Evolutionary conservation across 1,140 invertebrate species (phyloP).

Genomic region (Odontomachus brunneus): DNA sequence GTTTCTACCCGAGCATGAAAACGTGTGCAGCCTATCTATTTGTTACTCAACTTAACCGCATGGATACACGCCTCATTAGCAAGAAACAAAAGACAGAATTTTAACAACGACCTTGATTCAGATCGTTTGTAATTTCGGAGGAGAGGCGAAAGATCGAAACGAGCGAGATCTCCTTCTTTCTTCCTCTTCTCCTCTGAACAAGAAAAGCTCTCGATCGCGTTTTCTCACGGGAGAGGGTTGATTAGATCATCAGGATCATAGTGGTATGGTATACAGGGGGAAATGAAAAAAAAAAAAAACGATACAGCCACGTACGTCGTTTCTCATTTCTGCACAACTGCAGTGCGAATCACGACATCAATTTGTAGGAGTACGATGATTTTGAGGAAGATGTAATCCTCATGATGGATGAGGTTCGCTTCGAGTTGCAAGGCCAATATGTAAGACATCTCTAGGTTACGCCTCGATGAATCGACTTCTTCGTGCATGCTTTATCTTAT

Average conservation of each 20-base stretch:
- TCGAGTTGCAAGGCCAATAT: conserved; percentile 83
- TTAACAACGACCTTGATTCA: conserved; percentile 47
- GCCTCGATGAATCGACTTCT: conserved; percentile 59
- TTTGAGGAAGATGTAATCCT: conserved; percentile 83
- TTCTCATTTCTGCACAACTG: conserved; percentile 64
- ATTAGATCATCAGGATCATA: not conserved
- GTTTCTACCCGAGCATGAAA: conserved; percentile 73
- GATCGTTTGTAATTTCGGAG: conserved; percentile 2
- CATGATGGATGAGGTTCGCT: conserved; percentile 82
- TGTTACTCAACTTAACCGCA: conserved; percentile 80
- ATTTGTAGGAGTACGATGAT: conserved; percentile 82
- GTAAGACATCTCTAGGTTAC: conserved; percentile 78
- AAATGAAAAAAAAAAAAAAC: not conserved
- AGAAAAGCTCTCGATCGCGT: not conserved
- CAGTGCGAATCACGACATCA: conserved; percentile 68
- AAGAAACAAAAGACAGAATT: conserved; percentile 56
- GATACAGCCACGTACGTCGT: not conserved
- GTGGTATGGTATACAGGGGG: too few relatives aligned
- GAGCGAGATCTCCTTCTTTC: not conserved
- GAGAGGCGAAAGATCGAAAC: not conserved
- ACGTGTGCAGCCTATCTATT: conserved; percentile 76
- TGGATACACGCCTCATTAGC: conserved; percentile 73
- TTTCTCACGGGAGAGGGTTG: not conserved
- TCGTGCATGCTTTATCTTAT: conserved; percentile 69
- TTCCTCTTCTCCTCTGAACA: not conserved